Percentiles rank a stretch among this genome's conserved stretches.
Conservation (phyloP, 2,888 invertebrate species). For the Corythucha ciliata region DNA sequence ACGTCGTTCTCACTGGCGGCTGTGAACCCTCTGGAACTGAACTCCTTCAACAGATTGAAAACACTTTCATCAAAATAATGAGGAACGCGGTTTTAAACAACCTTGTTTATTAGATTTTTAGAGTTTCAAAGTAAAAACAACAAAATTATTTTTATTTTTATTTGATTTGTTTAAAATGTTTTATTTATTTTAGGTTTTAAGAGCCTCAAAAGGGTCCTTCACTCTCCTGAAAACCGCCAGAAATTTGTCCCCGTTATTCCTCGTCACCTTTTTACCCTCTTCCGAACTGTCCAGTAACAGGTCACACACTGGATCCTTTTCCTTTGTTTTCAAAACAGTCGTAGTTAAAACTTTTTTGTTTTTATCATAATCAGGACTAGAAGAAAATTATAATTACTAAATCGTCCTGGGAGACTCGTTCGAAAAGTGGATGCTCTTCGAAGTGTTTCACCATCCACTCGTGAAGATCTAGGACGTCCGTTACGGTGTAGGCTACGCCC, state of each 20-base stretch:
- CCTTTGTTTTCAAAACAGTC: too few species aligned
- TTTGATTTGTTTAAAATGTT: too few species aligned
- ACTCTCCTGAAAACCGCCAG: slow-evolving; percentile 77
- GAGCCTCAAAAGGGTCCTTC: slow-evolving; percentile 47
- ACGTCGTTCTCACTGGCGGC: too few species aligned
- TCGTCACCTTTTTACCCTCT: slow-evolving; percentile 94
- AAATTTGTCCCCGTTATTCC: slow-evolving; percentile 90
- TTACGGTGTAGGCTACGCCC: slow-evolving; percentile 91
- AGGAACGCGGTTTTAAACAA: slow-evolving; percentile 43
- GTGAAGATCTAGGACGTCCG: slow-evolving; percentile 93
- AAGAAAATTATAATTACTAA: slow-evolving; percentile 50
- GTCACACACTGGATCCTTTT: slow-evolving; percentile 72
- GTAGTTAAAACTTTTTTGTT: too few species aligned
- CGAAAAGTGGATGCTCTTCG: slow-evolving; percentile 80
- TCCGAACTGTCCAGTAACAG: slow-evolving; percentile 88
- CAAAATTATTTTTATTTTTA: background rate
- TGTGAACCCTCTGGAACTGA: slow-evolving; percentile 9
- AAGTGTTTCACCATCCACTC: slow-evolving; percentile 96
- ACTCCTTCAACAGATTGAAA: slow-evolving; percentile 40
- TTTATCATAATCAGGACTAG: too few species aligned
- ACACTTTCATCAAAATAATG: slow-evolving; percentile 42
- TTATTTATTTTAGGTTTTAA: too few species aligned
- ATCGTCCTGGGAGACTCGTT: slow-evolving; percentile 60
- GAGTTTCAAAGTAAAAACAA: background rate
- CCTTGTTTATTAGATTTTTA: slow-evolving; percentile 12